Percentiles rank a stretch among this genome's conserved stretches.
Evolutionary conservation across 2,113 vertebrate genomes (phyloP).

Genomic region (Spheniscus mendiculus): DNA sequence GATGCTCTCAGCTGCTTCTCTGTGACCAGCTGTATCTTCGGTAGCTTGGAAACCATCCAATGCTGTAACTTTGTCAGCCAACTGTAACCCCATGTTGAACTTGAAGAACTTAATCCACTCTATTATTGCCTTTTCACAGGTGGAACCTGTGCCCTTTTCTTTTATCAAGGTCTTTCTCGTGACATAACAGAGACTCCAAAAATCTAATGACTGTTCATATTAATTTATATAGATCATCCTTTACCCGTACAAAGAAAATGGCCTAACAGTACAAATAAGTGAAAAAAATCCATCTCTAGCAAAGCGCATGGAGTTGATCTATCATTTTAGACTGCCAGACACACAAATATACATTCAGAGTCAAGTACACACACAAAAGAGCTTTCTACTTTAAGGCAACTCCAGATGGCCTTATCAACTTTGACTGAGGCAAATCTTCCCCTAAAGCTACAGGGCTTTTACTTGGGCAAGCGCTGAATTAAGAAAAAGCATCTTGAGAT

Average conservation of each 20-base stretch:
- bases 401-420: background rate
- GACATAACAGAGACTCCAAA: constrained; percentile 54
- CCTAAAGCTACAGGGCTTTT: background rate
- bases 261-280: background rate
- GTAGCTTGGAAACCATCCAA: constrained; percentile 78
- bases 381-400: background rate
- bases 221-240: background rate
- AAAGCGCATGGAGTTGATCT: constrained; percentile 19
- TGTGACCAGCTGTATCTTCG: constrained; percentile 67
- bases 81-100: constrained; percentile 55
- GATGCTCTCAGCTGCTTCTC: constrained; percentile 69
- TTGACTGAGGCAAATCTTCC: background rate
- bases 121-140: constrained; percentile 73
- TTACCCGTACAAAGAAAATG: background rate
- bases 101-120: constrained; percentile 66
- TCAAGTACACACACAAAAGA: background rate
- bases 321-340: constrained; percentile 34
- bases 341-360: background rate
- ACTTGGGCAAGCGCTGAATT: background rate
- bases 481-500: background rate
- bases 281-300: background rate
- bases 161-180: constrained; percentile 54
- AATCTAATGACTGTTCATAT: constrained; percentile 3
- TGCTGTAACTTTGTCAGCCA: constrained; percentile 59
- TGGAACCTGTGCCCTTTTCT: constrained; percentile 69